phyloP scores from a whole-genome alignment of 2,888 invertebrate species.

The Spodoptera picta region DNA sequence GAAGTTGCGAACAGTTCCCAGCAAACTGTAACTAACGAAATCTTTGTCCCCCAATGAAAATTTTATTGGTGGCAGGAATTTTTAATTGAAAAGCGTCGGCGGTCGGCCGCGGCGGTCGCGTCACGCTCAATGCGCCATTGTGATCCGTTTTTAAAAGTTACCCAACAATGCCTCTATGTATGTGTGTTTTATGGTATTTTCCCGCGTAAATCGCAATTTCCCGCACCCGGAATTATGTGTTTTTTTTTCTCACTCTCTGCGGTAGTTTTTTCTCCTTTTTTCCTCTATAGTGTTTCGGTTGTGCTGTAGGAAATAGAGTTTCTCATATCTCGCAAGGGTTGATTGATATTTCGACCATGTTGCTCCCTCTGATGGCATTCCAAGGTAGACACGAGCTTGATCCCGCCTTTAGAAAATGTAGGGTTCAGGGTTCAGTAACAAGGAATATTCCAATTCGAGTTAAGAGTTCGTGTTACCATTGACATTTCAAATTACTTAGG shows the following conservation, averaged over 20 bases:
- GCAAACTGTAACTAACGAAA: constrained; percentile 53
- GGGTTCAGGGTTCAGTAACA: no score
- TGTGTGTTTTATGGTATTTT: constrained; percentile 59
- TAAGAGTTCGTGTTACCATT: constrained; percentile 8
- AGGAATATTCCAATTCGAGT: background rate
- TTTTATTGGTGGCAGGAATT: constrained; percentile 61
- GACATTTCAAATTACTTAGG: constrained; percentile 32
- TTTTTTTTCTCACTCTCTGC: constrained; percentile 23
- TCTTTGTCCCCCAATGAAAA: constrained; percentile 58
- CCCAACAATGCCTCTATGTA: constrained; percentile 75
- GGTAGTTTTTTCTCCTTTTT: constrained; percentile 20
- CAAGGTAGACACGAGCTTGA: background rate
- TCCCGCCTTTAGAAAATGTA: background rate
- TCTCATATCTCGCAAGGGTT: constrained; percentile 2
- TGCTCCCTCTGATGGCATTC: constrained; percentile 1
- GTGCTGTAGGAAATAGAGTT: constrained; percentile 28
- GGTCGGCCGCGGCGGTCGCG: constrained; percentile 50
- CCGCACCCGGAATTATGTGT: constrained; percentile 54
- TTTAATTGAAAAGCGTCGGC: constrained; percentile 60
- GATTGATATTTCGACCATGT: constrained; percentile 17
- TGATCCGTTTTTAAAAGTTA: constrained; percentile 70
- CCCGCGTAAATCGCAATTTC: constrained; percentile 60
- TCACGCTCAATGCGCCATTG: constrained; percentile 59
- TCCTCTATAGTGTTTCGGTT: constrained; percentile 45
- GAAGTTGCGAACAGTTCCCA: constrained; percentile 22